Evolutionary conservation across 1,140 invertebrate genomes (phyloP), one percentile per base, ranked within the genome.

Genomic region (Drosophila truncata): DNA sequence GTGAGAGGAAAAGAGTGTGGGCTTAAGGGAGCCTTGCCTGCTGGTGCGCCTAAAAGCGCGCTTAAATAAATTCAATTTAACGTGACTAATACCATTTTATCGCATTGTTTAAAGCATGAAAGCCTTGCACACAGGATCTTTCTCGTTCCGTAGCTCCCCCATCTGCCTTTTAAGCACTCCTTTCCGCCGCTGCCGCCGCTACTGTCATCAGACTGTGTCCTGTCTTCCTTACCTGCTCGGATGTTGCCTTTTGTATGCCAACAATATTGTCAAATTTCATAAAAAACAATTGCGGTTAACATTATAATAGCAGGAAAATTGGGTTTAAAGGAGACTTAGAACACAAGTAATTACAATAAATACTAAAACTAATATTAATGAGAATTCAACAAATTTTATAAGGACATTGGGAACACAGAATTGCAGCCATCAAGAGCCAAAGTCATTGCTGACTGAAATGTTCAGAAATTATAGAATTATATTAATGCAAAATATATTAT

Each of bases 51-150:
- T 85, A 90, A 90, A 82, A 85, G 85, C 82, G 82, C 82, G 85
- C 85, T 85, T 91, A 90, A 90, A 90, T 90, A 90, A 90, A 90
- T 90, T 90, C 85, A 90, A 90, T 90, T 90, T 90, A 90, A 90
- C 85, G 85, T 90, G 86, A 90, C 85, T 90, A 90, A 90, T 90
- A 85, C 85, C 85, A 91, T 91, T 90, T 90, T 90, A 90, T 90
- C 85, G 85, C 82, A 91, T 90, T 90, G 85, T 90, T 90, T 90
- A 91, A 90, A 91, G 86, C 85, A 91, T 82, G 75, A 86, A 77
- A 91, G 65, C 78, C 70, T 62, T 90, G 77, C 80, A 81, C 62
- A 79, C 55, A 59, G 57, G 42, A 74, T 61, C 61, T 79, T 44
- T 39, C 23, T 35, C 27, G 55, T 62, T 57, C 50, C 27, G 16